These are phyloP conservation scores for Embidobia sp. DNA, from an alignment of 2,888 invertebrate genomes.

Conservation along the genomic window DNA sequence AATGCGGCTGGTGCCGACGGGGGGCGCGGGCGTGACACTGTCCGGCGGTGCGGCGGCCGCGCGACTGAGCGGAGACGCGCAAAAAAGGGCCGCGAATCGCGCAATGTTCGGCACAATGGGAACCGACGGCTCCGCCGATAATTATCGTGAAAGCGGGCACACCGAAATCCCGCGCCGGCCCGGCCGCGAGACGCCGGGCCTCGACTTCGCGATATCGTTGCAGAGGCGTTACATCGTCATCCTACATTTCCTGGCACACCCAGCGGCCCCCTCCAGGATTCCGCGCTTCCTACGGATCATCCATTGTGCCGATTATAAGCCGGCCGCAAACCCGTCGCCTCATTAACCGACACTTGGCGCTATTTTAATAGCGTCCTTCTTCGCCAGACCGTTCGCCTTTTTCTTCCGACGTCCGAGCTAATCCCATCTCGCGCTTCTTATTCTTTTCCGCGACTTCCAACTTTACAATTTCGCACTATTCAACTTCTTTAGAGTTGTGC, in stretches of 20 bases:
- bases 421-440: no score
- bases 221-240: constrained; percentile 61
- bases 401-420: no score
- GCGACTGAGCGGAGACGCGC: constrained; percentile 1
- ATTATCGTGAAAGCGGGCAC: constrained; percentile 57
- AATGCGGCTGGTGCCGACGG: no score
- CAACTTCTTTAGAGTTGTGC: no score
- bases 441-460: no score
- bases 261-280: constrained; percentile 49
- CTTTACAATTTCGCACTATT: no score
- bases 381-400: background rate
- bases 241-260: constrained; percentile 65
- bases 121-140: constrained; percentile 34
- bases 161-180: constrained; percentile 23
- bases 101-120: constrained; percentile 44
- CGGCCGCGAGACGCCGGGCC: constrained; percentile 19
- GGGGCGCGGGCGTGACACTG: no score
- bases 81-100: constrained; percentile 27
- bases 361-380: constrained; percentile 18
- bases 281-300: constrained; percentile 60
- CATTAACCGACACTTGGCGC: constrained; percentile 49
- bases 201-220: constrained; percentile 42
- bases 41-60: background rate
- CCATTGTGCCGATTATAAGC: constrained; percentile 53
- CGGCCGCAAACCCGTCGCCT: constrained; percentile 25